phyloP scores from a whole-genome alignment of 2,113 vertebrate genomes.

The Mirounga angustirostris region DNA sequence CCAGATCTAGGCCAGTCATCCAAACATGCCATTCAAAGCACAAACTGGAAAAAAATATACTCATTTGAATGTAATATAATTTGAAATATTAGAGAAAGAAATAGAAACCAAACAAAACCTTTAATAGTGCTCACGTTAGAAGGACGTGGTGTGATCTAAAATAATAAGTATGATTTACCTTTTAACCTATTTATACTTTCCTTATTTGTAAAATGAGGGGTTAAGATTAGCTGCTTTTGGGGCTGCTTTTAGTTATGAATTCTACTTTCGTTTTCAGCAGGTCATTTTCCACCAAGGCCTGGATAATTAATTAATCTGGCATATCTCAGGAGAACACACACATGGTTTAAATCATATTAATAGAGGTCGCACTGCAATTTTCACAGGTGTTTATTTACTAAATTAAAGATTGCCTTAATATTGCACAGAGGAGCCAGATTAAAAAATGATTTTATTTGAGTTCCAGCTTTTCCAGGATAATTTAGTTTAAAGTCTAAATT shows the following conservation, averaged over 20 bases:
- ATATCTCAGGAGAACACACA: constrained; percentile 75
- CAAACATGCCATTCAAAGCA: constrained; percentile 56
- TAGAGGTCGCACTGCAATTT: constrained; percentile 70
- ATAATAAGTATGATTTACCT: neutral
- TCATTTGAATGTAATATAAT: neutral
- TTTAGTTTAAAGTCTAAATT: constrained; percentile 68
- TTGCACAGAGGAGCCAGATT: constrained; percentile 40
- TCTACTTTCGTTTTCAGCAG: constrained; percentile 70
- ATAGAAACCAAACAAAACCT: constrained; percentile 60
- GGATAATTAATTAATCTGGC: constrained; percentile 79
- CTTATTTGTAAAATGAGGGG: constrained; percentile 38
- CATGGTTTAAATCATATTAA: constrained; percentile 78
- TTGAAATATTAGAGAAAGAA: constrained; percentile 45
- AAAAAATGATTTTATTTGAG: constrained; percentile 66
- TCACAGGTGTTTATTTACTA: constrained; percentile 79
- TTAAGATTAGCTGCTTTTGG: constrained; percentile 41
- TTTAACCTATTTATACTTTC: neutral
- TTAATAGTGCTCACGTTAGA: neutral
- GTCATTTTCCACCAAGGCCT: constrained; percentile 72
- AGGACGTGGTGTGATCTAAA: neutral
- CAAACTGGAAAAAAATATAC: neutral
- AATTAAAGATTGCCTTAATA: constrained; percentile 72
- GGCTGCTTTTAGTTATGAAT: constrained; percentile 65
- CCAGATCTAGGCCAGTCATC: constrained; percentile 55
- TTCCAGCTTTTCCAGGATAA: constrained; percentile 65